Percentiles rank a stretch among this genome's conserved stretches.
phyloP scores from a whole-genome alignment of 2,113 vertebrate genomes.

The Hypanus sabinus region DNA sequence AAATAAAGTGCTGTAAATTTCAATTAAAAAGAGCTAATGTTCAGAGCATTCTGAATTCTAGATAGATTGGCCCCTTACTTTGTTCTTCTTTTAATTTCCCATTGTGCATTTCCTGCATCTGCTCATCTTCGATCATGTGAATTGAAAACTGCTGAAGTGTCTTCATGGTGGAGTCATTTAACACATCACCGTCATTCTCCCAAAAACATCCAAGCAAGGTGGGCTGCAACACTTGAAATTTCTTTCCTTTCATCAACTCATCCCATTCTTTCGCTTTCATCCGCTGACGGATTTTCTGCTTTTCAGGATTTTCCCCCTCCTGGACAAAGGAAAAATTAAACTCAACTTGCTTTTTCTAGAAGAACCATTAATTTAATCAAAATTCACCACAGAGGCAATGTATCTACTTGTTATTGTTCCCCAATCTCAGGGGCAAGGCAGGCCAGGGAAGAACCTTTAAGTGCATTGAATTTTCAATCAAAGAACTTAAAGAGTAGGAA shows the following conservation, averaged over 20 bases:
- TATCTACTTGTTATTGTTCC: background rate
- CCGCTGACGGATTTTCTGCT: conserved; percentile 80
- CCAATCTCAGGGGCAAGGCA: background rate
- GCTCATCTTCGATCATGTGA: conserved; percentile 60
- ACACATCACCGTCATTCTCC: conserved; percentile 47
- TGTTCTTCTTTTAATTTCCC: conserved; percentile 62
- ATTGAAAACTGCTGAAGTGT: conserved; percentile 65
- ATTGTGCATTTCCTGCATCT: conserved; percentile 56
- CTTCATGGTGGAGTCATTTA: conserved; percentile 40
- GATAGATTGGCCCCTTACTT: conserved; percentile 58
- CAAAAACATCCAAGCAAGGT: conserved; percentile 78
- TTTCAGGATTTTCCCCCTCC: conserved; percentile 80
- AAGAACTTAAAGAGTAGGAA: background rate
- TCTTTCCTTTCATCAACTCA: conserved; percentile 80
- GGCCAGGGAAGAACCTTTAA: background rate
- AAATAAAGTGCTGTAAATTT: background rate
- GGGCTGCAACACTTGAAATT: conserved; percentile 73
- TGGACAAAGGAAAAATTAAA: conserved; percentile 44
- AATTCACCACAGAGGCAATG: background rate
- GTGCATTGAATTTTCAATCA: background rate
- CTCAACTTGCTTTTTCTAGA: background rate
- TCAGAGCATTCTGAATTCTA: background rate
- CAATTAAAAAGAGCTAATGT: background rate
- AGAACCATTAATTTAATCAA: background rate
- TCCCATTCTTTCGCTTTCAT: conserved; percentile 95